phyloP scores from a whole-genome alignment of 1,140 invertebrate genomes.

The Cydia strobilella region DNA sequence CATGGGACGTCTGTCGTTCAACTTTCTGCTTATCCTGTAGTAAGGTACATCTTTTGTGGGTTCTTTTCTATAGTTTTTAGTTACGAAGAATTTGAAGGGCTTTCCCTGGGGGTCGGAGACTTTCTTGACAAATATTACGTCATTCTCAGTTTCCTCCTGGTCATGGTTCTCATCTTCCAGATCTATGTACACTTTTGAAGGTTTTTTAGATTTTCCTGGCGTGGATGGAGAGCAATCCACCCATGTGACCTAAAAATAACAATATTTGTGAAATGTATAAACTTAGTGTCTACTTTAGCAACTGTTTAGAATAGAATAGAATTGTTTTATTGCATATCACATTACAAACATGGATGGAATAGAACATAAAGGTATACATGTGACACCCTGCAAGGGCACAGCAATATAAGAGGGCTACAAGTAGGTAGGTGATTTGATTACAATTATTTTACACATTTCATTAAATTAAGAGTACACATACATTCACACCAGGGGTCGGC shows the following conservation, averaged over 20 bases:
- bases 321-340: too few relatives aligned
- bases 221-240: constrained; percentile 62
- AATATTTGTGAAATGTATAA: constrained; percentile 3
- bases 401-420: too few relatives aligned
- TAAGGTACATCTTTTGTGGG: constrained; percentile 45
- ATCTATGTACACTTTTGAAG: constrained; percentile 60
- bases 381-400: too few relatives aligned
- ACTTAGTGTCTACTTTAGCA: too few relatives aligned
- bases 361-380: too few relatives aligned
- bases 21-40: constrained; percentile 54
- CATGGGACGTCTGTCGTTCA: constrained; percentile 49
- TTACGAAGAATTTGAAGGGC: constrained; percentile 58
- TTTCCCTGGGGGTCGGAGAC: constrained; percentile 49
- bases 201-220: constrained; percentile 49
- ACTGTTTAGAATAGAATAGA: too few relatives aligned
- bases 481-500: too few relatives aligned
- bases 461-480: too few relatives aligned
- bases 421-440: too few relatives aligned
- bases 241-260: constrained; percentile 57
- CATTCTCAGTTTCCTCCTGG: constrained; percentile 51
- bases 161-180: constrained; percentile 59
- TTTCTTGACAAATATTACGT: constrained; percentile 69
- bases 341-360: too few relatives aligned
- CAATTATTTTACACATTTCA: too few relatives aligned
- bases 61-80: constrained; percentile 45